These are phyloP conservation scores for Netelia fuscicornis DNA, from an alignment of 2,888 invertebrate genomes.

Conservation along the genomic window DNA sequence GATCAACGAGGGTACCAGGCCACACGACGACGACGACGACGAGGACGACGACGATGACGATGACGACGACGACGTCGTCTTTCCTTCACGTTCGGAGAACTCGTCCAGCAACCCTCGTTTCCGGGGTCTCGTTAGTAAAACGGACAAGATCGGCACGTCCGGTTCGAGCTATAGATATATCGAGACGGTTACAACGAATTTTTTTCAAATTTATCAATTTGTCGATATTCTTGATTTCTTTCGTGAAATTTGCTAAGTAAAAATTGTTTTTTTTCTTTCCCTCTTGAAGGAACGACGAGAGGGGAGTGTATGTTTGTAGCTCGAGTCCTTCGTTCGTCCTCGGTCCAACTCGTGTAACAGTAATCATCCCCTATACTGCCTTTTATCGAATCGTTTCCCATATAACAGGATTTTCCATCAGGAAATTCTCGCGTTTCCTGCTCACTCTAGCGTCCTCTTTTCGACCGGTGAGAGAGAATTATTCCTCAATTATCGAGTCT, in stretches of 20 bases:
- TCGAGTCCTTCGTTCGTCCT: not conserved
- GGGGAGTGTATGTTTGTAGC: no score
- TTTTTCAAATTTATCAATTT: no score
- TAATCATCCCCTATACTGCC: not conserved
- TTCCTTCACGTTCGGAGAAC: constrained; percentile 45
- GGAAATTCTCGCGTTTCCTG: constrained; percentile 10
- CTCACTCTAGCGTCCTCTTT: not conserved
- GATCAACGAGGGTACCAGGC: constrained; percentile 66
- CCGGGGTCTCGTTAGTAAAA: constrained; percentile 63
- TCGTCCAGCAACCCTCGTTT: constrained; percentile 41
- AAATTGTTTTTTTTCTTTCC: no score
- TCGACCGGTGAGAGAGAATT: constrained; percentile 11
- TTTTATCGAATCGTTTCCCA: not conserved
- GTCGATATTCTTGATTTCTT: no score
- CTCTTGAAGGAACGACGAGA: no score
- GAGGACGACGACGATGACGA: constrained; percentile 43
- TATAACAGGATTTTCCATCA: constrained; percentile 37
- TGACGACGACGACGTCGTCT: constrained; percentile 54
- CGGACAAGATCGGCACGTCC: constrained; percentile 26
- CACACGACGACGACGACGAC: constrained; percentile 49
- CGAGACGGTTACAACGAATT: no score
- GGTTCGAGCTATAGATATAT: not conserved
- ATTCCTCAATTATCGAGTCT: constrained; percentile 46
- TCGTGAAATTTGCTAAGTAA: no score
- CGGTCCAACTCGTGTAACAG: not conserved